A percentile compares a stretch with the other conserved stretches of the same genome.
Conservation (phyloP, 2,113 vertebrate genomes). For the Anguilla rostrata region DNA sequence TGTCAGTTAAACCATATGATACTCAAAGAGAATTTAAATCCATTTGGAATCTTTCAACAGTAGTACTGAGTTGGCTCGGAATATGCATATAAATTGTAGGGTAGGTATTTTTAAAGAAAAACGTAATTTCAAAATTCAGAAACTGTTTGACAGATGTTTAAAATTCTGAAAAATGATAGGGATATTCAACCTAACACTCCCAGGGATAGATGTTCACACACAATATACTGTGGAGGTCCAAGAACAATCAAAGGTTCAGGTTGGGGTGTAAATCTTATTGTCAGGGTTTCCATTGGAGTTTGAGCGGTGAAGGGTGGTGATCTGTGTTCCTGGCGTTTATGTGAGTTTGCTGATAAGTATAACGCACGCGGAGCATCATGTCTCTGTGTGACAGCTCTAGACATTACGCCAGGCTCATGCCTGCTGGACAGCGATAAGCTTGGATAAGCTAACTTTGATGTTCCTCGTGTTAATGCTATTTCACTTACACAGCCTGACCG, state of each 20-base stretch:
- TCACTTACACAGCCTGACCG: not conserved
- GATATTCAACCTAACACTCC: not conserved
- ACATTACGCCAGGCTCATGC: not conserved
- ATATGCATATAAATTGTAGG: not conserved
- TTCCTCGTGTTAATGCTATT: not conserved
- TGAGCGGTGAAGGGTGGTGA: not conserved
- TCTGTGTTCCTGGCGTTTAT: not conserved
- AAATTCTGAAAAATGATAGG: not conserved
- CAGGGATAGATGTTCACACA: not conserved
- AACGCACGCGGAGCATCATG: not conserved
- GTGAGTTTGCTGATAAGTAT: not conserved
- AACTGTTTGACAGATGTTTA: not conserved
- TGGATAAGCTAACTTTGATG: not conserved
- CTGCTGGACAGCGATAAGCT: constrained; percentile 7
- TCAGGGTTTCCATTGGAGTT: not conserved
- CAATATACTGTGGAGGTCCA: not conserved
- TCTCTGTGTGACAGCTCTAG: not conserved
- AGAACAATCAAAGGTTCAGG: not conserved
- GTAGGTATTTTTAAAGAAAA: not conserved
- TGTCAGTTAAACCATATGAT: not conserved
- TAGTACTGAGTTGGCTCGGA: not conserved
- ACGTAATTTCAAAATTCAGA: no score
- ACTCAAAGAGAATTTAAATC: not conserved
- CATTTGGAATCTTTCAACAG: not conserved
- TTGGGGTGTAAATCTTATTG: not conserved